These are phyloP conservation scores for Cephus nigrinus DNA, from an alignment of 2,888 invertebrate species.

Conservation along the genomic window DNA sequence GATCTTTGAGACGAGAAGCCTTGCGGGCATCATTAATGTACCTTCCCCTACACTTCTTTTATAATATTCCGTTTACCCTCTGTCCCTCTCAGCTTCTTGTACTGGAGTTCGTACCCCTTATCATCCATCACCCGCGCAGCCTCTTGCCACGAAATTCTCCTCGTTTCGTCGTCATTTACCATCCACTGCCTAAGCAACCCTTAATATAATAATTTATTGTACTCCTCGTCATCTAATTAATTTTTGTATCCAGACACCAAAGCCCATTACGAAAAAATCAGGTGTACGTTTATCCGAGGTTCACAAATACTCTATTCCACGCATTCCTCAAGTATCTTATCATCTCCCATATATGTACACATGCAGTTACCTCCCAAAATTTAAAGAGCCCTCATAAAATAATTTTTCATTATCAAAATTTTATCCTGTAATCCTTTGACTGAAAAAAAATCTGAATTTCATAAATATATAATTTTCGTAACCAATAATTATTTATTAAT, in stretches of 20 bases:
- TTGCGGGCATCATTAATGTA: conserved; percentile 59
- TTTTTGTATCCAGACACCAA: conserved; percentile 24
- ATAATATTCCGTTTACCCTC: conserved; percentile 30
- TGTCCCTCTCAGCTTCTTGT: conserved; percentile 1
- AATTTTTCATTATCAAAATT: too few species aligned
- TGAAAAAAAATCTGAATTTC: background rate
- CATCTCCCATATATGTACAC: background rate
- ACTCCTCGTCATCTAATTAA: conserved; percentile 39
- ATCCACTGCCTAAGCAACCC: background rate
- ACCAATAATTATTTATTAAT: background rate
- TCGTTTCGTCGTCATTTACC: background rate
- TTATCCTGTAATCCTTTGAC: too few species aligned
- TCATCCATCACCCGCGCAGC: background rate
- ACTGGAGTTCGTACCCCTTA: too few species aligned
- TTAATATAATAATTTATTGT: conserved; percentile 41
- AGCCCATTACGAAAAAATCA: too few species aligned
- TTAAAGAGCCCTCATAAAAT: background rate
- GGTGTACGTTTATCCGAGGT: too few species aligned
- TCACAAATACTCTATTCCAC: too few species aligned
- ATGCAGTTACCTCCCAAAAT: background rate
- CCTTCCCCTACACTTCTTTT: conserved; percentile 32
- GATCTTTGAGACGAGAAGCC: conserved; percentile 39
- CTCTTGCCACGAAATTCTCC: conserved; percentile 9
- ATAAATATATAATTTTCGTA: background rate
- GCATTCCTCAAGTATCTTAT: too few species aligned